Evolutionary conservation across 2,113 vertebrate species (phyloP).

Genomic region (Melanocharis versteri): DNA sequence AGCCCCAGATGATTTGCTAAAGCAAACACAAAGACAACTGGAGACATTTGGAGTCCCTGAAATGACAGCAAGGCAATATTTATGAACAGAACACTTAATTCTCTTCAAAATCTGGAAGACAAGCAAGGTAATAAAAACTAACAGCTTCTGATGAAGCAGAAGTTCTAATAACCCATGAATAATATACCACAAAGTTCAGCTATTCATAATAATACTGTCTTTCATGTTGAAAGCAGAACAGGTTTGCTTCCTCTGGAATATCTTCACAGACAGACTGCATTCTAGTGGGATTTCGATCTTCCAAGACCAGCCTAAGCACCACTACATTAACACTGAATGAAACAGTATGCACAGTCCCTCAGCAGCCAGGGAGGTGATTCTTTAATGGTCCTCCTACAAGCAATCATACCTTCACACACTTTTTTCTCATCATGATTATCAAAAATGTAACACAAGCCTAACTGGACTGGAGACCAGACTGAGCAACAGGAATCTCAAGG

Average conservation of each 20-base stretch:
- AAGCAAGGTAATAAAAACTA: not conserved
- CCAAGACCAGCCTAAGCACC: not conserved
- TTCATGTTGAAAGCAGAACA: not conserved
- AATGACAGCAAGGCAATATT: not conserved
- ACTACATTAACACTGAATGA: not conserved
- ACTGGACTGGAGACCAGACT: not conserved
- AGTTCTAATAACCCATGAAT: not conserved
- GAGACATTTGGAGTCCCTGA: not conserved
- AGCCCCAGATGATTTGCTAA: conserved; percentile 3
- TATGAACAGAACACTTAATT: not conserved
- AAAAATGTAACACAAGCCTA: not conserved
- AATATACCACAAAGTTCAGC: not conserved
- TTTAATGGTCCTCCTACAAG: not conserved
- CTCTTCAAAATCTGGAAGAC: not conserved
- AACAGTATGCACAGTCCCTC: not conserved
- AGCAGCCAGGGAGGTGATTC: not conserved
- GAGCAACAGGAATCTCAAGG: not conserved
- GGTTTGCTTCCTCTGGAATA: not conserved
- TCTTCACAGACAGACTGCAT: not conserved
- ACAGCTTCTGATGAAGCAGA: not conserved
- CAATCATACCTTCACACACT: not conserved
- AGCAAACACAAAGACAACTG: not conserved
- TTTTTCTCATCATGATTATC: not conserved
- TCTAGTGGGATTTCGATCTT: not conserved
- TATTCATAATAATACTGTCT: not conserved